Conservation (phyloP, 2,888 invertebrate species). For the Drosophila nr. medialis region DNA sequence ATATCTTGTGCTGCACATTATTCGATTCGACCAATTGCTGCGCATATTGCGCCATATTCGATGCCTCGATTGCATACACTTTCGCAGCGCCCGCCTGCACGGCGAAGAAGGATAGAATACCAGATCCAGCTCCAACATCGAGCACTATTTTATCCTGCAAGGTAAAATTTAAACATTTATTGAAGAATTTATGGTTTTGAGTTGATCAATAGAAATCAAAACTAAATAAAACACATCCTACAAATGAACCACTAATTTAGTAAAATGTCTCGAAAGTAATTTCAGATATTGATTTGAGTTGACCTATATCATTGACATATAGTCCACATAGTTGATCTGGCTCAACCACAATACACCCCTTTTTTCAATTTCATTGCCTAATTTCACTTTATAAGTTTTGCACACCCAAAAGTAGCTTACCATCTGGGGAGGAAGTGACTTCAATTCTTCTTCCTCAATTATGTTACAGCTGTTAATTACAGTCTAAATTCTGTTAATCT, state of each 20-base stretch:
- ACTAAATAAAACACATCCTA: neutral
- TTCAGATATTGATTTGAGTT: neutral
- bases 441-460: neutral
- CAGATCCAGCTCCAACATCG: conserved; percentile 99
- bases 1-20: conserved; percentile 93
- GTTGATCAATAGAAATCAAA: neutral
- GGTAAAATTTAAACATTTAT: conserved; percentile 25
- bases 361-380: neutral
- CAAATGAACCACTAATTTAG: neutral
- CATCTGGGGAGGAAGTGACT: neutral
- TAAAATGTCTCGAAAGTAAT: neutral
- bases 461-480: neutral
- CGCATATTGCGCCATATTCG: conserved; percentile 98
- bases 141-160: conserved; percentile 96
- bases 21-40: conserved; percentile 96
- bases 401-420: neutral
- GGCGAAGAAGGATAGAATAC: conserved; percentile 99
- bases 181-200: neutral
- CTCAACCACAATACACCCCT: neutral
- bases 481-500: neutral
- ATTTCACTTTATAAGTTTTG: neutral
- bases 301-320: neutral
- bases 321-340: neutral
- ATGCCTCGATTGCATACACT: conserved; percentile 99
- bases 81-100: conserved; percentile 98